Evolutionary conservation across 2,888 invertebrate genomes (phyloP).

Genomic region (Xanthia togata): DNA sequence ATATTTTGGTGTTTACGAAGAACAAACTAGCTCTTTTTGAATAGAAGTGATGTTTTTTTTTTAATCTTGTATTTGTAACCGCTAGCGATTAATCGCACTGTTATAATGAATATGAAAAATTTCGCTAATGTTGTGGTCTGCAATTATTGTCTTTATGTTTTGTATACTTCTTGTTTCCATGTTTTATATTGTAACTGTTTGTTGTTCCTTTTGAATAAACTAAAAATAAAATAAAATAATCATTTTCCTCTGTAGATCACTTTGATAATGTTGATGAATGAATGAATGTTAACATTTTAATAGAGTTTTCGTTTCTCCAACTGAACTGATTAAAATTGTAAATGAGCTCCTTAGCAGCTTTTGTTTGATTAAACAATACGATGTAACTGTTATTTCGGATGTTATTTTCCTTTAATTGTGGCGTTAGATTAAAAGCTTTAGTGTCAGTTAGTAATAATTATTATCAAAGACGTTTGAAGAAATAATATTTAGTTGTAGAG

Average conservation of each 20-base stretch:
- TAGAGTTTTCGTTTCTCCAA: conserved; percentile 56
- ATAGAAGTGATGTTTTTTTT: too few relatives aligned
- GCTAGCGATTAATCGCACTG: too few relatives aligned
- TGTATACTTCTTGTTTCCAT: too few relatives aligned
- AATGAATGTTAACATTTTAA: conserved; percentile 59
- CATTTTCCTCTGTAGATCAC: conserved; percentile 30
- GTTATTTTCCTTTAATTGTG: conserved; percentile 56
- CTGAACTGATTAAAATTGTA: conserved; percentile 61
- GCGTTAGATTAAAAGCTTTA: conserved; percentile 57
- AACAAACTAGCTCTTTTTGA: too few relatives aligned
- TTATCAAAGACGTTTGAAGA: background rate
- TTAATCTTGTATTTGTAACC: too few relatives aligned
- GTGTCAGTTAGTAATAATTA: conserved; percentile 31
- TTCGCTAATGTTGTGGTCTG: too few relatives aligned
- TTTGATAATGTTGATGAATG: conserved; percentile 51
- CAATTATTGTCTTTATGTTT: too few relatives aligned
- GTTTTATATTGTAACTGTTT: too few relatives aligned
- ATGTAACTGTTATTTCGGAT: conserved; percentile 36
- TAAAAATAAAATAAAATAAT: too few relatives aligned
- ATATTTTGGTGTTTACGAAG: too few relatives aligned
- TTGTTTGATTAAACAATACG: conserved; percentile 63
- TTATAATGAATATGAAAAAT: too few relatives aligned
- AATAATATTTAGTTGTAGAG: background rate
- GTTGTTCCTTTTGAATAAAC: too few relatives aligned
- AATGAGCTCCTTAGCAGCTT: conserved; percentile 56